Base-by-base conservation (phyloP, 2,888 invertebrate genomes). In the Microchrysa polita region DNA sequence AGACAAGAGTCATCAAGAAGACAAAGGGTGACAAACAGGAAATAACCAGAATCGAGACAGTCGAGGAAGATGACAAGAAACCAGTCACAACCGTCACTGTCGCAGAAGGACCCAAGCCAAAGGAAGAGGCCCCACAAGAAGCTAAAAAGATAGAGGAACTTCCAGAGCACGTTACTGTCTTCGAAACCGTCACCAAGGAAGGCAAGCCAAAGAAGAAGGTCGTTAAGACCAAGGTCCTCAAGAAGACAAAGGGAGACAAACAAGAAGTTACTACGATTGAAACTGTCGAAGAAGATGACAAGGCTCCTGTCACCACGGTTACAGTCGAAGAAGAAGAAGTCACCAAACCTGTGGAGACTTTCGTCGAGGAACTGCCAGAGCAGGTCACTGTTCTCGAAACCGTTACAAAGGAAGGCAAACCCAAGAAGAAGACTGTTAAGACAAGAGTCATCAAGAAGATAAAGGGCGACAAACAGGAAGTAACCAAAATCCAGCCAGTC, bases 351-450 rank as follows among this genome's bases (percentile, higher is more conserved):
- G 74, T 77, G 22, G 78, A 79, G 55, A 57, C n/a, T 7, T 77
- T 77, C 14, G 77, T 73, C 16, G 71, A 79, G 27, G 27, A 0
- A 74, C 75, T 82, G 44, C 82, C 82, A 2, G 77, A 82, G 63
- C 81, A 85, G 77, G 77, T 82, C 5, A 83, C 83, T 1, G 80
- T 83, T 79, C 82, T 86, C 76, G 79, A 83, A 74, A 84, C 83
- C 65, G 80, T 84, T 75, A 80, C 81, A 78, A 81, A 84, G 79
- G 83, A 84, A 78, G 83, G 80, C 14, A 79, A 83, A 76, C 78
- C 78, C 5, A 79, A 76, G n/a, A 80, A 78, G 72, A 80, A 79
- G 61, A 77, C 75, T 12, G 79, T 78, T 5, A 79, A 79, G 14
- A 78, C 77, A 72, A 74, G 79, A 20, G 73, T 74, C 1, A 78